Percentiles rank a stretch among this genome's conserved stretches.
phyloP scores from a whole-genome alignment of 2,888 invertebrate species.

The Pseudoips prasinana region DNA sequence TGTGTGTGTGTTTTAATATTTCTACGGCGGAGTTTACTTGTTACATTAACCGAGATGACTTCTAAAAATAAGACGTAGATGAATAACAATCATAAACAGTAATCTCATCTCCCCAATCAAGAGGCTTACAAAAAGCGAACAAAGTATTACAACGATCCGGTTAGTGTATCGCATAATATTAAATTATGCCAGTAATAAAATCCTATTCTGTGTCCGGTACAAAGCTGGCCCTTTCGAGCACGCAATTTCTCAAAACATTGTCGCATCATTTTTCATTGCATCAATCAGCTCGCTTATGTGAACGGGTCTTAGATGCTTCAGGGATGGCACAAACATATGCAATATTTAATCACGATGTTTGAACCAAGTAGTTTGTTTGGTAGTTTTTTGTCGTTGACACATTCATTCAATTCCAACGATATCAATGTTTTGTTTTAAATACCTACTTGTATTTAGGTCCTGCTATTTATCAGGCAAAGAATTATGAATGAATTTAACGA shows the following conservation, averaged over 20 bases:
- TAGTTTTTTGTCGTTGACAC: no score
- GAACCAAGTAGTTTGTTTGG: no score
- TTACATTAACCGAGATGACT: constrained; percentile 11
- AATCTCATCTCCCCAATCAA: constrained; percentile 66
- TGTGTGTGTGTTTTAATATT: no score
- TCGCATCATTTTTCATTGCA: constrained; percentile 80
- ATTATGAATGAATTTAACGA: no score
- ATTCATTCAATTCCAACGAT: no score
- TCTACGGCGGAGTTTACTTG: no score
- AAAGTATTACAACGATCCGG: constrained; percentile 59
- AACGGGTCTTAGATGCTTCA: constrained; percentile 39
- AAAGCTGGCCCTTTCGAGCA: constrained; percentile 58
- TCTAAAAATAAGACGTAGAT: constrained; percentile 68
- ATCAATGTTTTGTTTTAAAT: no score
- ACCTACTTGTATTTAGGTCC: no score
- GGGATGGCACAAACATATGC: constrained; percentile 50
- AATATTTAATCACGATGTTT: no score
- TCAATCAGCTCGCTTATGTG: constrained; percentile 71
- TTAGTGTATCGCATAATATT: constrained; percentile 50
- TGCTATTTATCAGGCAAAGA: no score
- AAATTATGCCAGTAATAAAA: constrained; percentile 79
- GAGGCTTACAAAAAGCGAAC: constrained; percentile 47
- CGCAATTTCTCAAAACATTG: constrained; percentile 78
- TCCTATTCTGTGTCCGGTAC: constrained; percentile 57
- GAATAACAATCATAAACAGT: constrained; percentile 55